Evolutionary conservation across 2,113 vertebrate species (phyloP), one percentile per base, ranked within the genome.

Genomic region (Geococcyx californianus): DNA sequence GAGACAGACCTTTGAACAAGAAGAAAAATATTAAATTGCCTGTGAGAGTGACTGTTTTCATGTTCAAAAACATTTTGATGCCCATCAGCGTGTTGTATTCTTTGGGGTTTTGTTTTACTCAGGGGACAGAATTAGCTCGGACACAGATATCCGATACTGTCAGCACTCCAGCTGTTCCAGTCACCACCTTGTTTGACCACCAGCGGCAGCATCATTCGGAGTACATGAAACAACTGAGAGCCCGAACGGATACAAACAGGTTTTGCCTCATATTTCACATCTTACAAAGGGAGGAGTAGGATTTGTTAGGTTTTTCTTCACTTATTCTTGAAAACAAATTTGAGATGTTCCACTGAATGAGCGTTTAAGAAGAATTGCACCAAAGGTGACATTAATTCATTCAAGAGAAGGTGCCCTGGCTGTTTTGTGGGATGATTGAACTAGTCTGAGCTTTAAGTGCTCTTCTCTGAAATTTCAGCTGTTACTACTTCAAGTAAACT

Each of bases 101-200:
- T 52, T 94, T 1, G 85, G 93, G 7, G 76, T 91, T 58, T 70
- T 87, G 36, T 56, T 86, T 19, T 79, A 4, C 92, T 94, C 96
- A 99, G 99, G 98, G 99, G 98, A 97, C 98, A 38, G 99, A 99
- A 80, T 79, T 99, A 85, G 97, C 98, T 20, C 98, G 97, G 54
- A 94, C 97, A 4, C 99, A 98, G 68, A 96, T 98, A 31, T 96
- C 97, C 0, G 98, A 98, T 60, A 58, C 97, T 42, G 68, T 97
- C 80, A 87, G 90, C 25, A 90, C 96, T 92, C 95, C 98, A 33
- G 94, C 97, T 81, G 86, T 96, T 40, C 97, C 98, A 4, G 44
- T 93, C 56, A 79, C 97, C 40, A n/a, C 92, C 12, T 88, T 97
- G 18, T 97, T 97, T 59, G 98, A 98, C 60, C 97, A 98, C 47